phyloP scores from a whole-genome alignment of 1,140 invertebrate species.

The Laupala kohalensis region DNA sequence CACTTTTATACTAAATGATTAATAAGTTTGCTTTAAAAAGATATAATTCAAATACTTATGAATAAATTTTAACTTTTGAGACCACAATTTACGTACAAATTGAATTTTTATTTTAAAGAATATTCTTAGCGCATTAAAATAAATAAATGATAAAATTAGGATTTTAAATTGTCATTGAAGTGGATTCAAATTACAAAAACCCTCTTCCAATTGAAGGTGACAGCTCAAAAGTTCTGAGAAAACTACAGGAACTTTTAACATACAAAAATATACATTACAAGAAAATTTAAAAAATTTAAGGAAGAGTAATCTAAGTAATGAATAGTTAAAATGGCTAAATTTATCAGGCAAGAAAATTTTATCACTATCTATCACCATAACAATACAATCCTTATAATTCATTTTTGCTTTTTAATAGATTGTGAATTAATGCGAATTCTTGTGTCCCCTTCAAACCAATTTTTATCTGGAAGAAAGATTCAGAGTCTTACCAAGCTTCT shows the following conservation, averaged over 20 bases:
- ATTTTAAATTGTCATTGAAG: neutral
- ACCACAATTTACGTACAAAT: too few species aligned
- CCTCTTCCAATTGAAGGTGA: neutral
- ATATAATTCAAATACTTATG: too few species aligned
- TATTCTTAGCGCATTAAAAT: neutral
- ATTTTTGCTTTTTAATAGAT: too few species aligned
- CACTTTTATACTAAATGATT: too few species aligned
- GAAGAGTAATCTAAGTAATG: neutral
- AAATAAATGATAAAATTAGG: neutral
- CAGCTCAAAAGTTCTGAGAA: neutral
- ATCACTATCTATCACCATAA: neutral
- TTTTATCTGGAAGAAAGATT: neutral
- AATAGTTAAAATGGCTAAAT: too few species aligned
- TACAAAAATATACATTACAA: neutral
- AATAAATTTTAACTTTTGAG: too few species aligned
- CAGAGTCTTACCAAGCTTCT: neutral
- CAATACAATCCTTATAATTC: too few species aligned
- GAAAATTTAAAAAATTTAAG: neutral
- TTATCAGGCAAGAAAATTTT: neutral
- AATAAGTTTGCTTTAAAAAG: too few species aligned
- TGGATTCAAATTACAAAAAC: neutral
- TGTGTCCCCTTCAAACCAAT: neutral
- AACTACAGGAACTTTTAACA: neutral
- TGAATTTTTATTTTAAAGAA: neutral
- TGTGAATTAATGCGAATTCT: neutral